Percentiles rank a stretch among this genome's conserved stretches.
These are phyloP conservation scores for Callochromis pleurospilus DNA, from an alignment of 2,113 vertebrate species.

Conservation along the genomic window DNA sequence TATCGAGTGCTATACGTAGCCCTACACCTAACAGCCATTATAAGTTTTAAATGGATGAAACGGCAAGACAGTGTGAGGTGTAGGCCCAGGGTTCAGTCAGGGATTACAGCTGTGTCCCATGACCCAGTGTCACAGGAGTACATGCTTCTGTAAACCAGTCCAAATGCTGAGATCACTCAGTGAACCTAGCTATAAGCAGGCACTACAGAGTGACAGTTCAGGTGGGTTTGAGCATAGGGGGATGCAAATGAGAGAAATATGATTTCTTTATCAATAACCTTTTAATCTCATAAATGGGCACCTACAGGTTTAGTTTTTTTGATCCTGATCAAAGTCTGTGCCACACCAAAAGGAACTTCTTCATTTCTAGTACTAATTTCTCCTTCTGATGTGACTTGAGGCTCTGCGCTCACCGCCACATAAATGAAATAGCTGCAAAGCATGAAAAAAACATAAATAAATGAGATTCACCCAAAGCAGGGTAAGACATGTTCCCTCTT, in stretches of 20 bases:
- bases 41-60: not conserved
- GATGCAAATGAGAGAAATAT: not conserved
- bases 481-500: constrained; percentile 42
- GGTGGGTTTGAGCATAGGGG: not conserved
- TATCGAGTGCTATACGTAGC: constrained; percentile 42
- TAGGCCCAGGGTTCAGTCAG: not conserved
- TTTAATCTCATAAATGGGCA: not conserved
- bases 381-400: not conserved
- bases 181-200: not conserved
- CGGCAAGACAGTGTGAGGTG: not conserved
- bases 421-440: not conserved
- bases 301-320: not conserved
- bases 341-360: not conserved
- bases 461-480: constrained; percentile 26
- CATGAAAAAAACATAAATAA: not conserved
- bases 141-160: not conserved
- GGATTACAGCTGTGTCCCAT: not conserved
- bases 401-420: not conserved
- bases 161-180: not conserved
- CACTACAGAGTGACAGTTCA: not conserved
- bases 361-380: not conserved
- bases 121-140: not conserved
- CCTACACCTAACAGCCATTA: constrained; percentile 18
- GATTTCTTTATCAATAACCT: not conserved
- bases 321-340: not conserved